phyloP scores from a whole-genome alignment of 2,113 vertebrate genomes.

The Saguinus midas region DNA sequence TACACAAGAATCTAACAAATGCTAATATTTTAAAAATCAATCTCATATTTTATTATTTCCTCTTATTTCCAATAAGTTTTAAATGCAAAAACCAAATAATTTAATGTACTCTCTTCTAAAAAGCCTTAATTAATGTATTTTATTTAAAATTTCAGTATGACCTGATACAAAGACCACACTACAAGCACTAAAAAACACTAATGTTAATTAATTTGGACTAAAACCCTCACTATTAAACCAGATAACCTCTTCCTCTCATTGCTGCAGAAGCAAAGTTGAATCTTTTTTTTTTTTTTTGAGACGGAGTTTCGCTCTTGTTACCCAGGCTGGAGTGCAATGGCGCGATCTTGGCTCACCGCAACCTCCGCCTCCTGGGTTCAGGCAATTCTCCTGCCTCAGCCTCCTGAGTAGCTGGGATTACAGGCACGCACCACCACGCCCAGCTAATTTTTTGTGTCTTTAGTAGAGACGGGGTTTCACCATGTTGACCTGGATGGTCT shows the following conservation, averaged over 20 bases:
- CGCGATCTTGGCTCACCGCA: no score
- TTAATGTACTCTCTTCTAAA: slow-evolving; percentile 28
- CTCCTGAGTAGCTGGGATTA: no score
- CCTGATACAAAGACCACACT: not conserved
- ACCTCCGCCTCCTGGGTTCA: no score
- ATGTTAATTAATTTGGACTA: not conserved
- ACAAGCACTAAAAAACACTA: not conserved
- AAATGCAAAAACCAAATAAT: slow-evolving; percentile 30
- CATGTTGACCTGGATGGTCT: no score
- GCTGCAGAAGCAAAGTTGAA: not conserved
- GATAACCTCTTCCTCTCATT: not conserved
- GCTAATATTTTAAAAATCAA: slow-evolving; percentile 46
- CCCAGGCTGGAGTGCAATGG: no score
- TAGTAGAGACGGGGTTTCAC: no score
- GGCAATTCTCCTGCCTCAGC: no score
- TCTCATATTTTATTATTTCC: not conserved
- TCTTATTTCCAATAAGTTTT: slow-evolving; percentile 29
- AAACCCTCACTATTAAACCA: not conserved
- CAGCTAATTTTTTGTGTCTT: no score
- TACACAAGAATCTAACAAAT: slow-evolving; percentile 36
- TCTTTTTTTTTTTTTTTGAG: no score
- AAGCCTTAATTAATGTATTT: not conserved
- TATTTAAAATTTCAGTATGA: slow-evolving; percentile 40
- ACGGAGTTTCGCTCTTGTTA: no score
- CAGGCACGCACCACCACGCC: no score